Conservation (phyloP, 2,888 invertebrate species). For the Acanthosepion esculentum region DNA sequence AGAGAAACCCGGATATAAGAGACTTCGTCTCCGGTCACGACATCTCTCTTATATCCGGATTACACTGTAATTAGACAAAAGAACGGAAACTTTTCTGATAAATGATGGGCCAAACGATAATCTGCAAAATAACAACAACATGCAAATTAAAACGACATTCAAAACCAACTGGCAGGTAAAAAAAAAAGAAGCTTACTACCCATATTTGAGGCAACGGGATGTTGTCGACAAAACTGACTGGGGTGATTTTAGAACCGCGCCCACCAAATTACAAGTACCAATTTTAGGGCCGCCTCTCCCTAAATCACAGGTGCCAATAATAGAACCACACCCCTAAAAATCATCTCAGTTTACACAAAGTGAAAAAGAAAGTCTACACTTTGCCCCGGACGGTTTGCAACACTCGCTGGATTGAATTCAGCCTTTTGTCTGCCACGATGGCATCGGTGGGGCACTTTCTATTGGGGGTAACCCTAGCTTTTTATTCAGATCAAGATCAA, state of each 20-base stretch:
- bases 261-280: background rate
- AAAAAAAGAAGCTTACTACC: background rate
- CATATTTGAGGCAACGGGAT: background rate
- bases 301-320: constrained; percentile 23
- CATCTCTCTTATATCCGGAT: no score
- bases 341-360: constrained; percentile 6
- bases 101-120: no score
- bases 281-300: background rate
- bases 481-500: background rate
- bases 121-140: no score
- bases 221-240: background rate
- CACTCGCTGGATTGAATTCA: background rate
- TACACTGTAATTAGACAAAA: no score
- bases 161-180: no score
- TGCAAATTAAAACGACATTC: no score
- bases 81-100: no score
- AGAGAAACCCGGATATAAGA: no score
- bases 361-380: background rate
- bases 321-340: background rate
- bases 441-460: background rate
- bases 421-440: background rate
- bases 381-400: background rate
- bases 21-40: no score
- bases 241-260: background rate
- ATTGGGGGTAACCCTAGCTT: background rate